Evolutionary conservation across 2,113 vertebrate genomes (phyloP).

Genomic region (Chrysochloris asiatica): DNA sequence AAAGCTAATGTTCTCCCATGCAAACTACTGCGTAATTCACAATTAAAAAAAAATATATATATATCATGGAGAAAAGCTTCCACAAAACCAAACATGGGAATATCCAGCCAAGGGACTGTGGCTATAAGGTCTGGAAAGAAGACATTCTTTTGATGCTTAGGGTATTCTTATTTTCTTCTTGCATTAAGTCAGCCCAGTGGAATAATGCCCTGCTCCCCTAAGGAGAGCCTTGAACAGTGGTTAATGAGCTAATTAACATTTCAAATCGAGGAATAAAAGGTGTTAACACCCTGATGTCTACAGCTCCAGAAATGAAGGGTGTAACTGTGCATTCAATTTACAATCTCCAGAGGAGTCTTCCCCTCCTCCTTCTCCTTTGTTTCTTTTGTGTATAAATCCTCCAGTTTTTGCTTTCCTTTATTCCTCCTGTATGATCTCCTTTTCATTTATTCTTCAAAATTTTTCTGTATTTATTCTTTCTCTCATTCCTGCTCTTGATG

Average conservation of each 20-base stretch:
- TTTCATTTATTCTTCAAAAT: neutral
- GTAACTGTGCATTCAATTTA: neutral
- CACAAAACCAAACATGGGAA: neutral
- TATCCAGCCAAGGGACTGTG: neutral
- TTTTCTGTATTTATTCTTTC: neutral
- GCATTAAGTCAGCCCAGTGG: neutral
- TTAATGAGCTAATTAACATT: constrained; percentile 66
- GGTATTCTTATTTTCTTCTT: constrained; percentile 28
- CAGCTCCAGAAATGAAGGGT: neutral
- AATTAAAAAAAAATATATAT: too few relatives aligned
- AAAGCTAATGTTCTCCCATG: too few relatives aligned
- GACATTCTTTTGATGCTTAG: neutral
- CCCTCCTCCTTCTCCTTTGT: neutral
- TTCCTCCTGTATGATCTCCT: neutral
- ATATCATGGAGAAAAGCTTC: neutral
- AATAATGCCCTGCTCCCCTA: neutral
- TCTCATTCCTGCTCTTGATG: neutral
- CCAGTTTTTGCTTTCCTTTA: neutral
- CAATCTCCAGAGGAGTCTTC: neutral
- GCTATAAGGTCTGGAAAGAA: neutral
- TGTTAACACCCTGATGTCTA: neutral
- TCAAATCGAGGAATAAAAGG: constrained; percentile 40
- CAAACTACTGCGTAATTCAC: too few relatives aligned
- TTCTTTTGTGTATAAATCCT: neutral
- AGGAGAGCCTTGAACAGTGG: neutral